Percentiles rank a stretch among this genome's conserved stretches.
Evolutionary conservation across 2,888 invertebrate genomes (phyloP).

Genomic region (Quadroppia sp.): DNA sequence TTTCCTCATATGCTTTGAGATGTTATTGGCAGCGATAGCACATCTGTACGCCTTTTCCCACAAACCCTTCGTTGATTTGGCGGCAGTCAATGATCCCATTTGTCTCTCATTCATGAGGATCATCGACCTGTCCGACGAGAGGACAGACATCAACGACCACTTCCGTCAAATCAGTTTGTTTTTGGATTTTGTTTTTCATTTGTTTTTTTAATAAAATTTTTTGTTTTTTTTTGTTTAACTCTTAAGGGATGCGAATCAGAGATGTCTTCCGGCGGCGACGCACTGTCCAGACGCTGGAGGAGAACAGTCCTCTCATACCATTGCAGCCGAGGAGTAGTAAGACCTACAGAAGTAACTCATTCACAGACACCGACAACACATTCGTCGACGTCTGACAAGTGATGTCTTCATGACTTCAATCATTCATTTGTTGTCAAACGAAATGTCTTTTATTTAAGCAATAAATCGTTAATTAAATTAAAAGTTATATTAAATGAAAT

Average conservation of each 20-base stretch:
- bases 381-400: too few relatives aligned
- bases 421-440: too few relatives aligned
- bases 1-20: constrained; percentile 93
- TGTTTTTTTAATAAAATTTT: not conserved
- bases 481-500: too few relatives aligned
- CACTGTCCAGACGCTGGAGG: not conserved
- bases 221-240: not conserved
- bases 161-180: constrained; percentile 74
- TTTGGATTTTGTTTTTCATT: constrained; percentile 12
- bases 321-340: constrained; percentile 9
- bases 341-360: too few relatives aligned
- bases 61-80: constrained; percentile 66
- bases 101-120: constrained; percentile 80
- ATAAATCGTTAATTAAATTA: too few relatives aligned
- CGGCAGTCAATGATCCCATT: constrained; percentile 59
- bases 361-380: too few relatives aligned
- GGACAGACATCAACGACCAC: constrained; percentile 86
- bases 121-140: constrained; percentile 96
- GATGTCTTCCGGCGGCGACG: constrained; percentile 13
- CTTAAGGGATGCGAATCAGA: constrained; percentile 27
- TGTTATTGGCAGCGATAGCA: constrained; percentile 92
- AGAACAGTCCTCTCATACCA: constrained; percentile 28
- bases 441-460: too few relatives aligned
- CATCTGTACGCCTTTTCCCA: constrained; percentile 96
- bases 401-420: too few relatives aligned